Conservation (phyloP, 92 coral and sea anemone species). For the Epizoanthus rinbou region DNA sequence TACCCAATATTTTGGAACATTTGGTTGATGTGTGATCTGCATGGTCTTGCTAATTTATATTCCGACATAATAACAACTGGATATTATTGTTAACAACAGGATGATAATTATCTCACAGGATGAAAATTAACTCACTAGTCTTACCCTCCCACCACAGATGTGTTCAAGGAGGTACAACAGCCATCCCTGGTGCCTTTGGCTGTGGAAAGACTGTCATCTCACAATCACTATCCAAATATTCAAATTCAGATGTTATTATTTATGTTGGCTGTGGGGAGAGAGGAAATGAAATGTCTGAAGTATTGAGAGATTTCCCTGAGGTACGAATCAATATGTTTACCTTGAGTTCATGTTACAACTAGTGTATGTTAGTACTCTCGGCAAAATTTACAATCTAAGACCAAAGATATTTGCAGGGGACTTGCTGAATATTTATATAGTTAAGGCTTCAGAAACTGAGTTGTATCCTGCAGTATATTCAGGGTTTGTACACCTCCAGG, state of each 20-base stretch:
- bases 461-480: too few relatives aligned
- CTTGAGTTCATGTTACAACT: background rate
- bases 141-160: slow-evolving; percentile 56
- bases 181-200: slow-evolving; percentile 99
- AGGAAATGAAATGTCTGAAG: slow-evolving; percentile 99
- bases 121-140: too few relatives aligned
- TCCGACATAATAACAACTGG: too few relatives aligned
- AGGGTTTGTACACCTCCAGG: too few relatives aligned
- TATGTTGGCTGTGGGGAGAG: slow-evolving; percentile 99
- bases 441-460: too few relatives aligned
- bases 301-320: slow-evolving; percentile 99
- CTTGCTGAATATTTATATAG: background rate
- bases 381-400: background rate
- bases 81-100: too few relatives aligned
- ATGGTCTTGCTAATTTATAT: too few relatives aligned
- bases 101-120: too few relatives aligned
- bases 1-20: too few relatives aligned
- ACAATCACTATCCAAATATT: slow-evolving; percentile 95
- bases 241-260: slow-evolving; percentile 96
- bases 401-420: background rate
- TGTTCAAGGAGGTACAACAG: slow-evolving; percentile 99
- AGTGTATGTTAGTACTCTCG: background rate
- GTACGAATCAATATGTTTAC: slow-evolving; percentile 40
- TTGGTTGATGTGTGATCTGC: too few relatives aligned
- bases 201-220: slow-evolving; percentile 99